These are phyloP conservation scores for Talpa occidentalis DNA, from an alignment of 2,113 vertebrate genomes.

Conservation along the genomic window DNA sequence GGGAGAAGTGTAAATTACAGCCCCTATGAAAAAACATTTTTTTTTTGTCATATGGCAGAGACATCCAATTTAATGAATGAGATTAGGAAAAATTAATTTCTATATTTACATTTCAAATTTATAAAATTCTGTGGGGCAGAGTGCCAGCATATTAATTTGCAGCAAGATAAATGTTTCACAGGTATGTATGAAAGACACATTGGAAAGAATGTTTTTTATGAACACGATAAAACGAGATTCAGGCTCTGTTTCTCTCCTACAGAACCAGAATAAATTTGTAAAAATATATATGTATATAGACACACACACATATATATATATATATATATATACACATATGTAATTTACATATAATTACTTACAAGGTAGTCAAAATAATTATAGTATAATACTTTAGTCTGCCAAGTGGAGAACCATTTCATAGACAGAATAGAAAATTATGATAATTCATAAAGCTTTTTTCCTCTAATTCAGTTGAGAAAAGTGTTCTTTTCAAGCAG, in stretches of 20 bases:
- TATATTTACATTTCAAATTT: background rate
- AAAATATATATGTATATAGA: background rate
- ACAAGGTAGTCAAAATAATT: background rate
- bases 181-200: background rate
- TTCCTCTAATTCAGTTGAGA: background rate
- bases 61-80: conserved; percentile 15
- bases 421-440: background rate
- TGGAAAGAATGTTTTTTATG: conserved; percentile 10
- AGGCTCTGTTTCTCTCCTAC: background rate
- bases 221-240: background rate
- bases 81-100: background rate
- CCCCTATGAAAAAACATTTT: background rate
- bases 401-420: background rate
- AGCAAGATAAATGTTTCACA: conserved; percentile 18
- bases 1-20: background rate
- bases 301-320: background rate
- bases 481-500: background rate
- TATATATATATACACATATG: too few relatives aligned
- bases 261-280: background rate
- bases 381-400: background rate
- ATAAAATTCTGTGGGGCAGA: background rate
- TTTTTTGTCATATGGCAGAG: background rate
- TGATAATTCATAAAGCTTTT: background rate
- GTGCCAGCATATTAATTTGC: background rate
- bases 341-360: background rate